phyloP scores from a whole-genome alignment of 1,140 invertebrate genomes.

The Psilanteris sp. region DNA sequence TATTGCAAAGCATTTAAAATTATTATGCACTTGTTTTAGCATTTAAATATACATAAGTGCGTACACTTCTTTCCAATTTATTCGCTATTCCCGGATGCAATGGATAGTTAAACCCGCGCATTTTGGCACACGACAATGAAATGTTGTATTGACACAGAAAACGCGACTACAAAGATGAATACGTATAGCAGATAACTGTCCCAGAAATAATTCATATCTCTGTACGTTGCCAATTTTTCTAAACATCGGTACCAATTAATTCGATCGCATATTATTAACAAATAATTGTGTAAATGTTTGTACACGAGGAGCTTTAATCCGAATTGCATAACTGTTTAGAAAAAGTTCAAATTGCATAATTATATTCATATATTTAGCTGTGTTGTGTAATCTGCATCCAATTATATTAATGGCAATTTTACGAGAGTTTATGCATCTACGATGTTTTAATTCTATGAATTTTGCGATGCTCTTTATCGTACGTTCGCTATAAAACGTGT shows the following conservation, averaged over 20 bases:
- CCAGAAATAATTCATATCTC: constrained; percentile 1
- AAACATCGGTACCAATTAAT: constrained; percentile 28
- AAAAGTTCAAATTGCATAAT: constrained; percentile 44
- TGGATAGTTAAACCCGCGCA: constrained; percentile 3
- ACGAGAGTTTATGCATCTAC: constrained; percentile 19
- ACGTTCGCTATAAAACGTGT: constrained; percentile 1
- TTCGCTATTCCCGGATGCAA: neutral
- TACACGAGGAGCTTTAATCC: neutral
- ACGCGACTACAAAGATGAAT: constrained; percentile 24
- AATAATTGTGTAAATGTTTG: constrained; percentile 16
- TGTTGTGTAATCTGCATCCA: constrained; percentile 15
- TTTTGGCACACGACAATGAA: neutral
- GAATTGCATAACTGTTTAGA: constrained; percentile 16
- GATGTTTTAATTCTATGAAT: constrained; percentile 31
- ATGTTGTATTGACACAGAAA: constrained; percentile 21
- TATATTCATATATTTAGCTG: constrained; percentile 6
- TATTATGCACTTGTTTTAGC: no score
- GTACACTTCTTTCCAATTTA: neutral
- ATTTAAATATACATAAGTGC: neutral
- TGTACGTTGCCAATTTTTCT: constrained; percentile 9
- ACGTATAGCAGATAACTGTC: constrained; percentile 15
- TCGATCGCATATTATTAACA: constrained; percentile 4
- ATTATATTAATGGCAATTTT: constrained; percentile 38
- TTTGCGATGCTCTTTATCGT: constrained; percentile 6
- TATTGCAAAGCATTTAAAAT: no score